Percentiles rank a stretch among this genome's conserved stretches.
phyloP scores from a whole-genome alignment of 2,113 vertebrate species.

The Microtus pennsylvanicus region DNA sequence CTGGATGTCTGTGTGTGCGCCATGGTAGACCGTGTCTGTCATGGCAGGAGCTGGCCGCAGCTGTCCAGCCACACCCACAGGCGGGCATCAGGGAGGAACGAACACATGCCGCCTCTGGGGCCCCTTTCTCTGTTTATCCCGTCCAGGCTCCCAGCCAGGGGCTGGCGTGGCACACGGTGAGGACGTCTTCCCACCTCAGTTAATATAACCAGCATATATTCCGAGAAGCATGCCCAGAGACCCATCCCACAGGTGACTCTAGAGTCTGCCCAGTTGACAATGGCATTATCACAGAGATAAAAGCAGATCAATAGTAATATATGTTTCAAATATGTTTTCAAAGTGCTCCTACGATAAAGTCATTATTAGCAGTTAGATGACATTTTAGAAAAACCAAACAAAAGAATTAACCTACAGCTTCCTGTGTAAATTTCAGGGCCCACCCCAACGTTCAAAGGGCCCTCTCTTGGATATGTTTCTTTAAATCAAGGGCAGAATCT shows the following conservation, averaged over 20 bases:
- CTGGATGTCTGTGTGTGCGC: background rate
- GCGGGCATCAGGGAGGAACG: background rate
- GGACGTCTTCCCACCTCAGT: background rate
- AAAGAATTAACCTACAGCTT: background rate
- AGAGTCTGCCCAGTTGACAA: background rate
- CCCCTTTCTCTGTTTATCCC: background rate
- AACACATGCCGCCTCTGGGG: background rate
- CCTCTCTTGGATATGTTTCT: background rate
- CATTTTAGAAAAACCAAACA: background rate
- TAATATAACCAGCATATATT: background rate
- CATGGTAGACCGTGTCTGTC: background rate
- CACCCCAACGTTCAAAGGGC: background rate
- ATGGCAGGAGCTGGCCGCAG: background rate
- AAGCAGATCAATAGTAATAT: background rate
- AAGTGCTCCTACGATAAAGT: background rate
- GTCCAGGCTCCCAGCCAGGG: background rate
- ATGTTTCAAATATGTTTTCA: background rate
- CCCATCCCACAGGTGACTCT: background rate
- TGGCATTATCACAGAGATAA: background rate
- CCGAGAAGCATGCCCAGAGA: too few relatives aligned
- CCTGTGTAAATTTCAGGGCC: background rate
- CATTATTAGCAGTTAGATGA: background rate
- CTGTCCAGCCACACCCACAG: background rate
- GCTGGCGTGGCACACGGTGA: background rate
- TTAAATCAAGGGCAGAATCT: background rate